Percentiles rank a stretch among this genome's conserved stretches.
Evolutionary conservation across 1,140 invertebrate species (phyloP).

Genomic region (Polypedilum vanderplanki): DNA sequence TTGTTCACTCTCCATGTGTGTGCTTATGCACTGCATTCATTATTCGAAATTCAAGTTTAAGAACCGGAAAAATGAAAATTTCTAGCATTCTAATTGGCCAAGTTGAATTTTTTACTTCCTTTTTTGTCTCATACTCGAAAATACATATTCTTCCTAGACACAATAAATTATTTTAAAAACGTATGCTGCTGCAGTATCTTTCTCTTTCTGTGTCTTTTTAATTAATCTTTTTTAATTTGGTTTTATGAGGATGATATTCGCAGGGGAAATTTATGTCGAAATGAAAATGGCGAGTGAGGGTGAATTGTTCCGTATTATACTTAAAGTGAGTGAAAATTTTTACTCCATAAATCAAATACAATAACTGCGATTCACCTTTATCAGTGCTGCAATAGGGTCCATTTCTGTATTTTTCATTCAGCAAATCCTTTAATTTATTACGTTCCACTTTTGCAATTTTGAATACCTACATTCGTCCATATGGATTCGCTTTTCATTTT

Average conservation of each 20-base stretch:
- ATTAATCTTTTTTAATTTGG: conserved; percentile 24
- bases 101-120: background rate
- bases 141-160: background rate
- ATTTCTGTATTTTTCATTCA: background rate
- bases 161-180: conserved; percentile 29
- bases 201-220: conserved; percentile 26
- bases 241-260: conserved; percentile 15
- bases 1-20: no score
- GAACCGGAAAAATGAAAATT: conserved; percentile 7
- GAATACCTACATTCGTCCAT: background rate
- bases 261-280: conserved; percentile 17
- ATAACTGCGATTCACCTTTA: conserved; percentile 12
- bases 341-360: conserved; percentile 14
- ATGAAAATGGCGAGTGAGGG: background rate
- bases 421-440: conserved; percentile 19
- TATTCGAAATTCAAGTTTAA: background rate
- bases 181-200: background rate
- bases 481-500: background rate
- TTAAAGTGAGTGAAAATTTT: background rate
- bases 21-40: no score
- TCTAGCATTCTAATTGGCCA: background rate
- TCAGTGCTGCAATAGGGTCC: conserved; percentile 3
- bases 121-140: background rate
- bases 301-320: background rate
- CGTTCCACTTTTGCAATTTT: background rate